Percentiles rank a stretch among this genome's conserved stretches.
These are phyloP conservation scores for Trichopria drosophilae DNA, from an alignment of 2,888 invertebrate species.

Conservation along the genomic window DNA sequence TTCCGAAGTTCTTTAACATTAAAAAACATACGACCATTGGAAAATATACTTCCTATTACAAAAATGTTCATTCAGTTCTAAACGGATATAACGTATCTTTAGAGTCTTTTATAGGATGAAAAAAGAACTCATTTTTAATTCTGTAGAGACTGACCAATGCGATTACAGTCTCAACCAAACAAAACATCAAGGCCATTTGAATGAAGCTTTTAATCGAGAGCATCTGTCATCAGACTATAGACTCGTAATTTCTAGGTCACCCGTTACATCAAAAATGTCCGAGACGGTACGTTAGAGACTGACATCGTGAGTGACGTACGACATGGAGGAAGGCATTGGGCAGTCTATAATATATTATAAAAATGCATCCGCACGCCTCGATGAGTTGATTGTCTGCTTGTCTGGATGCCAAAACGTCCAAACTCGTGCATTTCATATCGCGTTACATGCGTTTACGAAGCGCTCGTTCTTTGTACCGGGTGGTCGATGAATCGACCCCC, in stretches of 20 bases:
- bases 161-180: no score
- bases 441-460: slow-evolving; percentile 52
- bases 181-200: no score
- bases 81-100: no score
- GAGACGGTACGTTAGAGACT: slow-evolving; percentile 58
- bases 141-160: no score
- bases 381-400: slow-evolving; percentile 60
- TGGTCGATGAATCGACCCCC: slow-evolving; percentile 49
- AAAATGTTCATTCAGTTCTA: no score
- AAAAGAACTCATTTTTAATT: no score
- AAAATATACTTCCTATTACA: no score
- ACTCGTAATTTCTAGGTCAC: slow-evolving; percentile 44
- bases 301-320: slow-evolving; percentile 55
- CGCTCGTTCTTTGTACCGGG: slow-evolving; percentile 44
- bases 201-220: no score
- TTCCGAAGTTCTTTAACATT: neutral
- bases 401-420: slow-evolving; percentile 59
- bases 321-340: slow-evolving; percentile 55
- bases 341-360: slow-evolving; percentile 60
- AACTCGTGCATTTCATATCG: slow-evolving; percentile 58
- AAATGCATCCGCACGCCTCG: slow-evolving; percentile 59
- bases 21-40: no score
- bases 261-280: slow-evolving; percentile 57
- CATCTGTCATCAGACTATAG: no score
- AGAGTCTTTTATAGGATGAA: no score